These are phyloP conservation scores for Henricia sp. DNA, from an alignment of 53 echinoderm and acorn worm genomes.

Conservation along the genomic window DNA sequence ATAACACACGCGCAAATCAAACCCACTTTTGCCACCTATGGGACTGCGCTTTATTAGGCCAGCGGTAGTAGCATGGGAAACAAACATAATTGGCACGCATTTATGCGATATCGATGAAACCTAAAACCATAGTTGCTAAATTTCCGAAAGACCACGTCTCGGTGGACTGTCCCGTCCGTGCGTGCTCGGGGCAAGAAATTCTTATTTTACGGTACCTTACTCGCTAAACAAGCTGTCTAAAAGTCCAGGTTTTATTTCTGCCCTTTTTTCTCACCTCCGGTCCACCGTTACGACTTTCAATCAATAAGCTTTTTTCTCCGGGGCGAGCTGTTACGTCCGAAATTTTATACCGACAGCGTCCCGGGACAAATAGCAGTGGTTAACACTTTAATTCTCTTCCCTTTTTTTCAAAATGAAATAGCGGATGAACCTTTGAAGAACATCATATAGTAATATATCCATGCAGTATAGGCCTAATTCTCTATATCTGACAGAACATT, in stretches of 20 bases:
- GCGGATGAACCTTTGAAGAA: too few relatives aligned
- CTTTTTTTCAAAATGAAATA: too few relatives aligned
- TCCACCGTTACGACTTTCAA: too few relatives aligned
- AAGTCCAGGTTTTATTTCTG: too few relatives aligned
- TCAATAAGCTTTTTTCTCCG: conserved; percentile 10
- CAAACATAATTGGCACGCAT: not conserved
- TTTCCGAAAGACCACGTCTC: conserved; percentile 3
- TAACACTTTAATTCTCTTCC: too few relatives aligned
- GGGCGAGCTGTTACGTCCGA: not conserved
- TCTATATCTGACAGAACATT: too few relatives aligned
- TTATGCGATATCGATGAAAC: not conserved
- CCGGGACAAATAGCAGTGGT: too few relatives aligned
- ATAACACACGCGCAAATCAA: not conserved
- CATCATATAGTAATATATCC: too few relatives aligned
- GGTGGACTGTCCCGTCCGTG: not conserved
- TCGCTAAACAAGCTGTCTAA: too few relatives aligned
- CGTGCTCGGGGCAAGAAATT: not conserved
- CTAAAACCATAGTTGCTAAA: not conserved
- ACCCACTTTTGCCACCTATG: not conserved
- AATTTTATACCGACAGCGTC: not conserved
- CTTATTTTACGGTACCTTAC: too few relatives aligned
- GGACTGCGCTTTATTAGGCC: not conserved
- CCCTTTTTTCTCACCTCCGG: too few relatives aligned
- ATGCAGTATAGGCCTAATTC: too few relatives aligned
- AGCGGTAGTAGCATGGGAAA: not conserved